Evolutionary conservation across 2,888 invertebrate species (phyloP), one percentile per base, ranked within the genome.

Genomic region (Drosophila subsilvestris): DNA sequence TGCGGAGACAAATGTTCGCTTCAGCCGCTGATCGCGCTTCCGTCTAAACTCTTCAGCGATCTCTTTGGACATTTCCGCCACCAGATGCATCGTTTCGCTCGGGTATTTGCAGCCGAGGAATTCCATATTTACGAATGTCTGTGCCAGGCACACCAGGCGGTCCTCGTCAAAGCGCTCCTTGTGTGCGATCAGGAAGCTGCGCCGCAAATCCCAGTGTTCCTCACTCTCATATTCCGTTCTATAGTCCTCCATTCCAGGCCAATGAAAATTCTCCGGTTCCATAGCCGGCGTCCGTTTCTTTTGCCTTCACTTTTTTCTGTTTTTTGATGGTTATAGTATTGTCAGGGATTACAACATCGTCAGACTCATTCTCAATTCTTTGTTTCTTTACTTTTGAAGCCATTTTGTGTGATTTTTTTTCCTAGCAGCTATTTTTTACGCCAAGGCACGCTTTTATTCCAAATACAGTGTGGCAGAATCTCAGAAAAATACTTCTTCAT

Each of bases 131-230:
- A 96, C 95, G 90, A 97, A 98, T n/a, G 97, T 95, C 92, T 97
- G 97, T 0, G 98, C 98, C 55, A 98, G 92, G 68, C 98, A 98
- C 0, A 98, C 94, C 3, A 99, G 92, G 84, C 97, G 95, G 0
- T 96, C 95, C 88, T 96, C 95, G 0, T 95, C 93, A 88, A 96
- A 97, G 80, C 94, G 95, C 10, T 95, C 94, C 80, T 95, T 95
- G 90, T 98, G 97, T 1, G 95, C 93, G 54, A 94, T 84, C 93
- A 98, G 95, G 91, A 99, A 98, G 72, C 94, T 94, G 55, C 94
- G 94, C 10, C 97, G 93, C 20, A 98, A 93, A 74, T 95, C 94
- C 98, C 98, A 98, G 85, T 98, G 98, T 74, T 97, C 96, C 43
- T 97, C 96, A 32, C 97, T 96, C 91, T 98, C 98, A 85, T 96